phyloP scores from a whole-genome alignment of 2,888 invertebrate genomes.

The Chydorus sphaericus region DNA sequence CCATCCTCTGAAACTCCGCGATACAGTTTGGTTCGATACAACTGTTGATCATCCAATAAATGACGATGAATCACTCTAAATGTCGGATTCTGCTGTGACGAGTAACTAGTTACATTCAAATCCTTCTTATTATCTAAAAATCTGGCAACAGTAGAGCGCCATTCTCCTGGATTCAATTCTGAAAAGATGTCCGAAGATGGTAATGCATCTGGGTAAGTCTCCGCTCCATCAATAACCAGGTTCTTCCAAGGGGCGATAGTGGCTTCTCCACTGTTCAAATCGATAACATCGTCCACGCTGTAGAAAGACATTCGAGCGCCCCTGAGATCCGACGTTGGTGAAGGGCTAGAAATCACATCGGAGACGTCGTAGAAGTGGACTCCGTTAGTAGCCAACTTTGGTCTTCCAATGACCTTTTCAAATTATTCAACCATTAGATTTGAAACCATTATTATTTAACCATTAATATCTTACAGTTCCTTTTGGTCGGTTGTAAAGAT shows the following conservation, averaged over 20 bases:
- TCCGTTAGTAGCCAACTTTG: slow-evolving; percentile 11
- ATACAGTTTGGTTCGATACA: no score
- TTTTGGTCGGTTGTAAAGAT: not conserved
- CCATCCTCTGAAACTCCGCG: no score
- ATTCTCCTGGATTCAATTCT: slow-evolving; percentile 11
- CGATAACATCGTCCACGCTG: slow-evolving; percentile 11
- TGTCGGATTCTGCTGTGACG: not conserved
- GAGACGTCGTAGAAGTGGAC: slow-evolving; percentile 9
- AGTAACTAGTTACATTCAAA: not conserved
- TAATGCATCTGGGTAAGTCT: slow-evolving; percentile 5
- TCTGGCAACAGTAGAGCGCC: not conserved
- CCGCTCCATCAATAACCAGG: slow-evolving; percentile 8
- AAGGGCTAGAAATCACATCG: not conserved
- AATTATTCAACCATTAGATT: not conserved
- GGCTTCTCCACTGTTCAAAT: not conserved
- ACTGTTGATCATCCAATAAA: no score
- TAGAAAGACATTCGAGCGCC: slow-evolving; percentile 5
- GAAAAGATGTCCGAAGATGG: slow-evolving; percentile 13
- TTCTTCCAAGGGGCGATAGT: slow-evolving; percentile 13
- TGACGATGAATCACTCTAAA: not conserved
- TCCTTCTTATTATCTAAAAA: slow-evolving; percentile 13
- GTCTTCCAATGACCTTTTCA: slow-evolving; percentile 11
- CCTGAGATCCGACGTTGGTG: not conserved
- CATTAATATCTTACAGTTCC: not conserved
- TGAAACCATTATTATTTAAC: no score